Conservation (phyloP, 2,797 vertebrate species). For the Margarornis squamiger region DNA sequence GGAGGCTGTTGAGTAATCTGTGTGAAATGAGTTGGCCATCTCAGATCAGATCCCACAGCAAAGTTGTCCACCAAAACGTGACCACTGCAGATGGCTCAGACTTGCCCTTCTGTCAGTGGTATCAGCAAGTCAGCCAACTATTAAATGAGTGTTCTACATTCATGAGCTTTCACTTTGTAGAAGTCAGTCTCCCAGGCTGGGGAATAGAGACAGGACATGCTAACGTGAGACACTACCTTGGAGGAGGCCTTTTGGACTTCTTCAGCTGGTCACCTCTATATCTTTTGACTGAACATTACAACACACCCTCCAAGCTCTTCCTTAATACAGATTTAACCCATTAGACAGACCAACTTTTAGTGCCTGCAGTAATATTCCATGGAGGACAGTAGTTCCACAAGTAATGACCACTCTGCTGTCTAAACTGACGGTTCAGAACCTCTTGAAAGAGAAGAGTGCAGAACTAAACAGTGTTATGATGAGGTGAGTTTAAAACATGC, state of each 20-base stretch:
- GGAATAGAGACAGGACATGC: background rate
- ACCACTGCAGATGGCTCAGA: background rate
- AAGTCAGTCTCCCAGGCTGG: background rate
- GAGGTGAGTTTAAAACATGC: accelerated
- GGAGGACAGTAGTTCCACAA: background rate
- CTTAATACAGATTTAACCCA: background rate
- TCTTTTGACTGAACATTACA: background rate
- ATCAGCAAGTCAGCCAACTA: background rate
- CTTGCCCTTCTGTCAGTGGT: background rate
- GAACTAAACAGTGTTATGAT: background rate
- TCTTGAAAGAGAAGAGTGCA: background rate
- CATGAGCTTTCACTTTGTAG: background rate
- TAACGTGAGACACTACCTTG: background rate
- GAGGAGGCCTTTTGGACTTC: background rate
- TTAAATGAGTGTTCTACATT: background rate
- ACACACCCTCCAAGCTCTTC: background rate
- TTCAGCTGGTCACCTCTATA: background rate
- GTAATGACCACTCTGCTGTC: background rate
- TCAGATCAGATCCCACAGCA: background rate
- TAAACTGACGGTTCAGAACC: background rate
- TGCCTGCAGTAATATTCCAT: background rate
- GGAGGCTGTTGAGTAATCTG: background rate
- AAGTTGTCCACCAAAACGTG: background rate
- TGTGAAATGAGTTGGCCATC: background rate
- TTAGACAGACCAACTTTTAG: background rate